phyloP scores from a whole-genome alignment of 2,797 vertebrate species.

The Jordanella pulchra region DNA sequence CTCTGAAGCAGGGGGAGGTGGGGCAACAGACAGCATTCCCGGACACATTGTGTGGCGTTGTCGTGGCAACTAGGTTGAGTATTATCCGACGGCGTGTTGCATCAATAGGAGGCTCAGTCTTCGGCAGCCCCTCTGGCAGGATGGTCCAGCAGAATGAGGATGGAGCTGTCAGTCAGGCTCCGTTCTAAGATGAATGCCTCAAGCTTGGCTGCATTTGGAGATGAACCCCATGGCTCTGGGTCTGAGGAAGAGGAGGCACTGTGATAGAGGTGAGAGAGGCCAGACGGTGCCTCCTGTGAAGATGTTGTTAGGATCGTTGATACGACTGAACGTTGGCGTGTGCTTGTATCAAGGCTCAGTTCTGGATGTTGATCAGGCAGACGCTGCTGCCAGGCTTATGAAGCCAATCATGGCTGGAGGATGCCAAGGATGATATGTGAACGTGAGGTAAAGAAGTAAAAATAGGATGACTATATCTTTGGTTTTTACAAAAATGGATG shows the following conservation, averaged over 20 bases:
- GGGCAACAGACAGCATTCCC: conserved; percentile 68
- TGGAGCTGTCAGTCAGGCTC: conserved; percentile 37
- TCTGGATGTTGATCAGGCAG: conserved; percentile 31
- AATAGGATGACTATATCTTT: conserved; percentile 35
- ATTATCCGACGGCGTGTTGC: conserved; percentile 69
- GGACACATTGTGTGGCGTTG: conserved; percentile 73
- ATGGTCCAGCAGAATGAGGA: conserved; percentile 58
- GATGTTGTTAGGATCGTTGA: conserved; percentile 47
- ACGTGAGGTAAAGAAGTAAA: conserved; percentile 39
- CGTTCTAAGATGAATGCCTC: conserved; percentile 54
- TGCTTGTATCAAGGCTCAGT: conserved; percentile 25
- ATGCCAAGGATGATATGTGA: conserved; percentile 20
- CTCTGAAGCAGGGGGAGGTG: conserved; percentile 48
- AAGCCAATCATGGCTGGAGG: conserved; percentile 13
- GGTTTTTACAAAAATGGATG: conserved; percentile 43
- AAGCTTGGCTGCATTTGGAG: conserved; percentile 48
- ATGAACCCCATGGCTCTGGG: conserved; percentile 65
- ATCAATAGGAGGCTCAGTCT: conserved; percentile 64
- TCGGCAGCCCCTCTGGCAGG: conserved; percentile 59
- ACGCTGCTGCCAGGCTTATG: conserved; percentile 7
- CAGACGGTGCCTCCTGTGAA: conserved; percentile 47
- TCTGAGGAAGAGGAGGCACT: conserved; percentile 74
- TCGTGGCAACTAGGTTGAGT: conserved; percentile 70
- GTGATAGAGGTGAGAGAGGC: conserved; percentile 70
- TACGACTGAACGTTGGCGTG: conserved; percentile 41